Base-by-base conservation (phyloP, 2,797 vertebrate genomes). In the Diplodus puntazzo region DNA sequence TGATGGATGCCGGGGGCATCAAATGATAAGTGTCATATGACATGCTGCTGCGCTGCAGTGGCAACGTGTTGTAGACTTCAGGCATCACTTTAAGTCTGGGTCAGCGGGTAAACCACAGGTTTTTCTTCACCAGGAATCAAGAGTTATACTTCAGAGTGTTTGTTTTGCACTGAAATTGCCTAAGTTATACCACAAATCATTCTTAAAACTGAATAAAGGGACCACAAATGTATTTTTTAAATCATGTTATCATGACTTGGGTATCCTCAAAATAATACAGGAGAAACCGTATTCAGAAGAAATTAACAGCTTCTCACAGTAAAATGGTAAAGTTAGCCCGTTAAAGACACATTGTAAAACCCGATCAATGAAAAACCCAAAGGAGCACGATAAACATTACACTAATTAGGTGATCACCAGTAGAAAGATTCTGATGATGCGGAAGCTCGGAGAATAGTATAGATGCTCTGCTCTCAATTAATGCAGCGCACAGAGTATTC, bases 41-140 rank as follows among this genome's bases (percentile, higher is more conserved):
- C 52, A 67, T 48, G 49, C 30, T 52, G 73, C 23, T 39, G 54
- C 11, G 2, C 21, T 58, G 55, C 39, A 53, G 57, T 16, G 62
- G 23, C 27, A 62, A 52, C 43, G 62, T 53, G 69, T 77, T 77
- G 73, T 50, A 21, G 46, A 62, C 67, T 34, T 39, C 11, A 65
- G 43, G 55, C 69, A 71, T 71, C 61, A 68, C 39, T 77, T 85
- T 52, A 42, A 52, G 70, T 73, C 60, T 55, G 64, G 73, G 48
- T 79, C 64, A 76, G 60, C n/a, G 43, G 58, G 20, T 60, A 59
- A 72, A 84, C 5, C 17, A 43, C 45, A 61, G 11, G n/a, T 52
- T 70, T 39, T 27, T 25, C 20, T 23, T 45, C 20, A 49, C 4
- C 8, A 27, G 46, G 46, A n/a, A 45, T 50, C 46, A 48, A 18